Conservation (phyloP, 2,113 vertebrate species). For the Otis tarda region DNA sequence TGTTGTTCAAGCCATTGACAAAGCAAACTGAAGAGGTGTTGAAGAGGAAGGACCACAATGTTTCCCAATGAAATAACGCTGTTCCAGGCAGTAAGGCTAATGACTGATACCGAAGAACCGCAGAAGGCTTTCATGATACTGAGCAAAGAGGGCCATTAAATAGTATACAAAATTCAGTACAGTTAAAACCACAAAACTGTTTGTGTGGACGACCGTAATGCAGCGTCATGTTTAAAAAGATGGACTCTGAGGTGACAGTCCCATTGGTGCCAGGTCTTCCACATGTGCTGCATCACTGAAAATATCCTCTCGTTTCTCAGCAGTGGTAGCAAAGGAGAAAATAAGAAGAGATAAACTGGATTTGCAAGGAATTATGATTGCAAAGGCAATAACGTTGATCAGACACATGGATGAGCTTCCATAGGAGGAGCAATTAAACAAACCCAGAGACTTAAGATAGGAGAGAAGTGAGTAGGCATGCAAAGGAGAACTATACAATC, state of each 20-base stretch:
- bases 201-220: fast-evolving
- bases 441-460: background rate
- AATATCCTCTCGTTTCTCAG: background rate
- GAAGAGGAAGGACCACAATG: background rate
- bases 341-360: background rate
- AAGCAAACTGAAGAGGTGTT: background rate
- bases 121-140: background rate
- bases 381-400: background rate
- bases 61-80: background rate
- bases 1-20: background rate
- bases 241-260: background rate
- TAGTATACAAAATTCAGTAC: fast-evolving
- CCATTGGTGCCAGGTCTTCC: fast-evolving
- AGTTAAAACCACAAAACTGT: background rate
- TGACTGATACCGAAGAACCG: background rate
- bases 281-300: background rate
- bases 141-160: background rate
- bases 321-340: background rate
- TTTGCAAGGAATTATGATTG: background rate
- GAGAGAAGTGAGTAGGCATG: background rate
- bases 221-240: background rate
- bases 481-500: background rate
- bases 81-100: background rate
- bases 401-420: background rate
- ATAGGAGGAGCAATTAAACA: background rate